A percentile compares a stretch with the other conserved stretches of the same genome.
phyloP scores from a whole-genome alignment of 2,888 invertebrate genomes.

The Acrocyrtus sp. region DNA sequence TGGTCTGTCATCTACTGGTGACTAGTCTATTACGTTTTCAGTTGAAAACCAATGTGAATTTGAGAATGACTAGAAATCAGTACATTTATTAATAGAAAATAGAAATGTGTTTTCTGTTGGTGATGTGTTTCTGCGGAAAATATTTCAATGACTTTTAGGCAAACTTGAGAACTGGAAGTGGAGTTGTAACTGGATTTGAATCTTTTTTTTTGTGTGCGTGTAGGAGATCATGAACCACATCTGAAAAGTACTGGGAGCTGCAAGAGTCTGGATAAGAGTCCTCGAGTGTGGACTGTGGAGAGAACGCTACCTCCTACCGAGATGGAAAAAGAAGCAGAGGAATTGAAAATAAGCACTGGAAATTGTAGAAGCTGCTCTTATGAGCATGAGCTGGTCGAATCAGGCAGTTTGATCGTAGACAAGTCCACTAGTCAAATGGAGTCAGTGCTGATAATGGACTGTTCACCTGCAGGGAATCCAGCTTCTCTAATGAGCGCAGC shows the following conservation, averaged over 20 bases:
- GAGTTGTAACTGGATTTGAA: no score
- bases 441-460: conserved; percentile 48
- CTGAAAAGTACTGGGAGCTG: conserved; percentile 28
- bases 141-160: no score
- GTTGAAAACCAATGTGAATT: no score
- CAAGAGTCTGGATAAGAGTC: conserved; percentile 46
- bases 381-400: conserved; percentile 33
- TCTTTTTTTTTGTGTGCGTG: no score
- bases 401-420: conserved; percentile 4
- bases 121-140: no score
- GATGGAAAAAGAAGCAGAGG: conserved; percentile 12
- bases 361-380: conserved; percentile 35
- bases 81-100: no score
- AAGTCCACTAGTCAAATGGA: conserved; percentile 42
- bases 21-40: no score
- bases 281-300: conserved; percentile 62
- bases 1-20: no score
- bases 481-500: conserved; percentile 54
- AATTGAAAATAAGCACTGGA: conserved; percentile 11
- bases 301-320: conserved; percentile 30
- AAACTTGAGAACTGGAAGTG: no score
- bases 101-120: no score
- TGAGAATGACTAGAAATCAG: no score
- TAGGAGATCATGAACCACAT: conserved; percentile 44
- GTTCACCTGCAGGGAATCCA: conserved; percentile 55